phyloP scores from a whole-genome alignment of 35 echinoderm and acorn worm species.

The Patiria miniata region DNA sequence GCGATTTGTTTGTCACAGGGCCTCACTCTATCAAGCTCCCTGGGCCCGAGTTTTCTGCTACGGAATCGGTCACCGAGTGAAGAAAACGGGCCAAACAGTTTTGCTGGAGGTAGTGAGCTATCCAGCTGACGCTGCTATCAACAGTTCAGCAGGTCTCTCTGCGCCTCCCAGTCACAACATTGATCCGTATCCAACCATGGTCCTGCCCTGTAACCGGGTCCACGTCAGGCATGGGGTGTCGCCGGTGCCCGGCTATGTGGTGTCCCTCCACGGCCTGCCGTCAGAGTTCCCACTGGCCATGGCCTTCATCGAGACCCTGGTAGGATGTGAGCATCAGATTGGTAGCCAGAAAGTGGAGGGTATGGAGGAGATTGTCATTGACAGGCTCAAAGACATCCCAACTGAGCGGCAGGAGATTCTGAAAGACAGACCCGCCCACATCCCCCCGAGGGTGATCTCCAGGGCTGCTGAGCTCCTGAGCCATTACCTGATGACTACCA shows the following conservation, averaged over 20 bases:
- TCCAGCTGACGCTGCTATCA: constrained; percentile 66
- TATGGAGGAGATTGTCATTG: constrained; percentile 30
- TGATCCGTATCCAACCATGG: constrained; percentile 61
- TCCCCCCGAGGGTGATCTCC: constrained; percentile 37
- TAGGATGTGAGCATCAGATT: constrained; percentile 42
- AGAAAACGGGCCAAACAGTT: constrained; percentile 63
- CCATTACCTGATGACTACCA: constrained; percentile 58
- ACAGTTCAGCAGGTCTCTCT: constrained; percentile 63
- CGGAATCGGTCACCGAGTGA: constrained; percentile 72
- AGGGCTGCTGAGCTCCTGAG: constrained; percentile 54
- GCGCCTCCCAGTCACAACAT: constrained; percentile 61
- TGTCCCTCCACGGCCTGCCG: constrained; percentile 66
- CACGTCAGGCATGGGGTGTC: constrained; percentile 72
- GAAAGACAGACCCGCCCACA: constrained; percentile 42
- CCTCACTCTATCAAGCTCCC: constrained; percentile 77
- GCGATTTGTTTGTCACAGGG: constrained; percentile 34
- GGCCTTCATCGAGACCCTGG: constrained; percentile 62
- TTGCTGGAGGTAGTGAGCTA: constrained; percentile 72
- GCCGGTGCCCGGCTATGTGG: constrained; percentile 48
- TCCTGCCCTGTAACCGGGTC: constrained; percentile 70
- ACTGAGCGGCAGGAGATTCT: constrained; percentile 61
- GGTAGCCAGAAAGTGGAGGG: constrained; percentile 15
- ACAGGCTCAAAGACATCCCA: neutral
- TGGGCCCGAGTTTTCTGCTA: constrained; percentile 78
- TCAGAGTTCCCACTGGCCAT: constrained; percentile 72